Conservation (phyloP, 2,113 vertebrate genomes). For the Atrichornis clamosus region DNA sequence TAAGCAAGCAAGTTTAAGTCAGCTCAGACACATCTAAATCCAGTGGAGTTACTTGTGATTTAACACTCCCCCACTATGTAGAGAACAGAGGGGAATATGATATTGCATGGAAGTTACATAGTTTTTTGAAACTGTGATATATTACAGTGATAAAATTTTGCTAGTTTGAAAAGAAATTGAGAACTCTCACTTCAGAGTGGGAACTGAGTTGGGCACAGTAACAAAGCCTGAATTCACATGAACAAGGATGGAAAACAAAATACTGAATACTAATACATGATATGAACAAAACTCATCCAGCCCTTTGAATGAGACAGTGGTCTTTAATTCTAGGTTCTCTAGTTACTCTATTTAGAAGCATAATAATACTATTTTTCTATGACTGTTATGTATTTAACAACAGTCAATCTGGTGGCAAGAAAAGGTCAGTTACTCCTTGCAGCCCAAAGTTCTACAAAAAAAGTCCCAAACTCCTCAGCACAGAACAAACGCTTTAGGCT, state of each 20-base stretch:
- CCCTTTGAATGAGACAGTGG: neutral
- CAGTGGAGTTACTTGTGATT: neutral
- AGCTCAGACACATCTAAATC: neutral
- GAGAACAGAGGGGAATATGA: rapidly evolving
- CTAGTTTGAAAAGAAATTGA: neutral
- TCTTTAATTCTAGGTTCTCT: conserved; percentile 10
- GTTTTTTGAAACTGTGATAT: neutral
- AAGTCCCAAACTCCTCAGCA: neutral
- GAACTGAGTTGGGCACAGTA: neutral
- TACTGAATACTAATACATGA: neutral
- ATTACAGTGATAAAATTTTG: neutral
- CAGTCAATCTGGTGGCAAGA: neutral
- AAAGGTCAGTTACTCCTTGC: neutral
- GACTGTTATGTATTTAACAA: neutral
- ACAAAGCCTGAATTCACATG: neutral
- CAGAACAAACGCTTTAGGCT: neutral
- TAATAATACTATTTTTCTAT: neutral
- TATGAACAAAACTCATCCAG: neutral
- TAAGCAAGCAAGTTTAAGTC: neutral
- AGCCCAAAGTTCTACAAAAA: neutral
- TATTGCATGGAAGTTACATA: neutral
- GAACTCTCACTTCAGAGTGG: neutral
- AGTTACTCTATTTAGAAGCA: neutral
- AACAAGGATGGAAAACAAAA: neutral
- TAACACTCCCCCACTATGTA: neutral